Evolutionary conservation across 1,140 invertebrate species (phyloP), one percentile per base, ranked within the genome.

Genomic region (Cotesia typhae): DNA sequence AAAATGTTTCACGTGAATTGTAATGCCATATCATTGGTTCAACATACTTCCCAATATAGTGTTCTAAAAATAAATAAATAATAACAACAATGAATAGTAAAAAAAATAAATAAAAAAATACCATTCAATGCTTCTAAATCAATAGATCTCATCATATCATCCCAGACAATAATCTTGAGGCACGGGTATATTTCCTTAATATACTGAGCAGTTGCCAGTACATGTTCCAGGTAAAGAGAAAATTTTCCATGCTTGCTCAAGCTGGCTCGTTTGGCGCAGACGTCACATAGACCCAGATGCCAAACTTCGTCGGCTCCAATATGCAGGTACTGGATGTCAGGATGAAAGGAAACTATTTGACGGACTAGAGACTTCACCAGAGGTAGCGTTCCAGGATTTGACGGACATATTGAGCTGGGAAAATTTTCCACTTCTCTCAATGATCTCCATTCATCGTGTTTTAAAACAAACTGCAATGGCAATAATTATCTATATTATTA

Each of bases 11-110:
- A 64, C 83, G 83, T 4, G 88, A 77, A 78, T 87, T 86, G 74
- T 91, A 91, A 67, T 91, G 89, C 94, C 94, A 96, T n/a, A 95
- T 91, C 90, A 97, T 96, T 0, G 93, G 94, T 83, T 96, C 93
- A 0, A 96, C 91, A 60, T 94, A 88, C 41, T 90, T 89, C 0
- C 91, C 91, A n/a, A 95, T 87, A n/a, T 91, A 90, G 79, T 90
- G 91, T 63, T 90, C 90, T 82, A 85, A 76, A 80, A 91, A 73
- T 73, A 63, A 36, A 76, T 20, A 71, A 69, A 60, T 35, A 4
- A 35, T 61, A 47, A 65, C 63, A 4, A 10, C 60, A 68, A 71
- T 64, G 57, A 60, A n/a, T 60, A 63, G 60, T 52, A 38, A 10
- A 47, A 9, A 59, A 28, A 6, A 70, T 70, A 5, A 47, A 65